phyloP scores from a whole-genome alignment of 2,113 vertebrate species.

The Oncorhynchus mykiss region DNA sequence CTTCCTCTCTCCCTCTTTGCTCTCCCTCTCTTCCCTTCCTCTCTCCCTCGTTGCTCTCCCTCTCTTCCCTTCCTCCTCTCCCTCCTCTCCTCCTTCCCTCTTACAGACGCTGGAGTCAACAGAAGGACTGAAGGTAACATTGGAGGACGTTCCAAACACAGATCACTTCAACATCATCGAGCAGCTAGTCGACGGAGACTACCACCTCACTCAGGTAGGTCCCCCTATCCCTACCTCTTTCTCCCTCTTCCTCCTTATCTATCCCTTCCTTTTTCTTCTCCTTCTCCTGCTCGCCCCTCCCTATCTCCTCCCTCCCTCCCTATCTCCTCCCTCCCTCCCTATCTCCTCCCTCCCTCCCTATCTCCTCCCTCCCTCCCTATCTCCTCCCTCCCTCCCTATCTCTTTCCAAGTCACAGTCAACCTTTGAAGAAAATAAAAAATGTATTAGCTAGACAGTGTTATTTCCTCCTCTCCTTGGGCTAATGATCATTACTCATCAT shows the following conservation, averaged over 20 bases:
- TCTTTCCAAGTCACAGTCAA: too few relatives aligned
- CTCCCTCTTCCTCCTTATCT: too few relatives aligned
- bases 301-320: neutral
- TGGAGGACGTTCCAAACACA: slow-evolving; percentile 71
- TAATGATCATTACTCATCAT: neutral
- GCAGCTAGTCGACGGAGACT: slow-evolving; percentile 68
- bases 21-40: neutral
- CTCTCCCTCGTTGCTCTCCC: neutral
- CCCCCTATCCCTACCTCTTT: too few relatives aligned
- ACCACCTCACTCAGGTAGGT: slow-evolving; percentile 71
- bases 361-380: neutral
- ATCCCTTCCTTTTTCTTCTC: too few relatives aligned
- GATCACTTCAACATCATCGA: slow-evolving; percentile 78
- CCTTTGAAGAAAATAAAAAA: too few relatives aligned
- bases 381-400: neutral
- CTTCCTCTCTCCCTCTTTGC: neutral
- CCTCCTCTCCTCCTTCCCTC: neutral
- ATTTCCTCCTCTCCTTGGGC: neutral
- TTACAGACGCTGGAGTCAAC: slow-evolving; percentile 58
- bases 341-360: neutral
- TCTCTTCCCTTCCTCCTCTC: neutral
- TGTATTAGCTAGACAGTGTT: too few relatives aligned
- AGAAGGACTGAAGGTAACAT: slow-evolving; percentile 66
- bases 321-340: neutral
- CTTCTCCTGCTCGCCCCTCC: neutral